Conservation (phyloP, 2,888 invertebrate genomes). For the Xestobium rufovillosum region DNA sequence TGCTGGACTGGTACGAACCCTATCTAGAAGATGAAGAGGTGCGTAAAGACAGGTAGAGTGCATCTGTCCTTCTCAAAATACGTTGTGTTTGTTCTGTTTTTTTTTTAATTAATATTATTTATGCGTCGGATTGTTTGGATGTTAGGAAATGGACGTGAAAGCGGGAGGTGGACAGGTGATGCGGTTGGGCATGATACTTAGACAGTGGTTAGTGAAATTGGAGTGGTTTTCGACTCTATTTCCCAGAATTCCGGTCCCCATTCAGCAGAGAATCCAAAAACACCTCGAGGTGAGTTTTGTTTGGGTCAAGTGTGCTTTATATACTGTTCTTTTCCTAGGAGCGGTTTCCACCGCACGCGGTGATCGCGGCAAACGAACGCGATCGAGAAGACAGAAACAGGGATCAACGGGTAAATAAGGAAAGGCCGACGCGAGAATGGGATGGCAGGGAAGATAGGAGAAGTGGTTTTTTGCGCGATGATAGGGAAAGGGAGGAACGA, state of each 20-base stretch:
- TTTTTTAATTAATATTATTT: not conserved
- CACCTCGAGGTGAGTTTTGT: slow-evolving; percentile 48
- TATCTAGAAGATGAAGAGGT: slow-evolving; percentile 94
- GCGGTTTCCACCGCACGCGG: slow-evolving; percentile 37
- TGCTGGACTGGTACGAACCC: slow-evolving; percentile 95
- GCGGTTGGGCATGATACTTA: slow-evolving; percentile 85
- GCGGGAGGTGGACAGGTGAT: slow-evolving; percentile 94
- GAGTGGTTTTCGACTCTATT: slow-evolving; percentile 99
- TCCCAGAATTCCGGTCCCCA: slow-evolving; percentile 97
- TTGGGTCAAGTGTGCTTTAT: slow-evolving; percentile 4
- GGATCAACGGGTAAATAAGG: slow-evolving; percentile 32
- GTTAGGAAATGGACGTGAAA: slow-evolving; percentile 89
- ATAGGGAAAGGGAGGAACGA: slow-evolving; percentile 28
- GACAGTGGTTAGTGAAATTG: slow-evolving; percentile 88
- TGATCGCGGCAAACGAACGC: slow-evolving; percentile 30
- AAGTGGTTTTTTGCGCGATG: slow-evolving; percentile 35
- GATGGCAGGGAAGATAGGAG: slow-evolving; percentile 32
- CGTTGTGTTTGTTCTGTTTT: not conserved
- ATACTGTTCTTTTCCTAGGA: slow-evolving; percentile 27
- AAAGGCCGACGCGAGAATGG: slow-evolving; percentile 24
- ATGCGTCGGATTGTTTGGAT: slow-evolving; percentile 17
- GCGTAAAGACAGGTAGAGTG: slow-evolving; percentile 45
- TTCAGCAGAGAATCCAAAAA: slow-evolving; percentile 84
- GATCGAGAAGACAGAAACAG: slow-evolving; percentile 30
- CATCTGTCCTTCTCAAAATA: slow-evolving; percentile 21